Percentiles rank a stretch among this genome's conserved stretches.
Evolutionary conservation across 2,797 vertebrate species (phyloP).

Genomic region (Diplodus puntazzo): DNA sequence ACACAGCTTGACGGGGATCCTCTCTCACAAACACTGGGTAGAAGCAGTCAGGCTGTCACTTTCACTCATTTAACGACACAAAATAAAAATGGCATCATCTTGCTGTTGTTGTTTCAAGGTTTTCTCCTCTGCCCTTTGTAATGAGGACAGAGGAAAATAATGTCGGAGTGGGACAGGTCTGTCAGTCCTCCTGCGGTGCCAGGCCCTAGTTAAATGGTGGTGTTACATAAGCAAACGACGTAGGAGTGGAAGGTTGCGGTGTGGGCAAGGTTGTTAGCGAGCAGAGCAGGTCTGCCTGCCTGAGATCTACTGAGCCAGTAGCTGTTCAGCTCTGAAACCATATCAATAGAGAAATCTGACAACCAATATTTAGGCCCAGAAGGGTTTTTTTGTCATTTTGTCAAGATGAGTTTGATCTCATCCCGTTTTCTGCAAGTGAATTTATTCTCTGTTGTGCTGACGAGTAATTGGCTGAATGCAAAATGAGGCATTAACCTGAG

Average conservation of each 20-base stretch:
- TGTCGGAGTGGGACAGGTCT: constrained; percentile 22
- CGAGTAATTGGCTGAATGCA: constrained; percentile 9
- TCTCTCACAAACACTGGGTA: neutral
- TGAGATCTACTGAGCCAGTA: constrained; percentile 22
- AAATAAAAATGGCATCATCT: constrained; percentile 3
- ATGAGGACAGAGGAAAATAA: neutral
- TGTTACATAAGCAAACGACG: constrained; percentile 56
- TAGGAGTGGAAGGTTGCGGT: constrained; percentile 58
- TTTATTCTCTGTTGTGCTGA: neutral
- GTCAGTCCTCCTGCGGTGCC: constrained; percentile 31
- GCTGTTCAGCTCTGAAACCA: constrained; percentile 7
- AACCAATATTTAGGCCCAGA: constrained; percentile 6
- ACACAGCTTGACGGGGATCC: neutral
- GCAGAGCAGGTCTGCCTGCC: constrained; percentile 36
- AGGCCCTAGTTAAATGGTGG: constrained; percentile 28
- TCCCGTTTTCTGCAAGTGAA: neutral
- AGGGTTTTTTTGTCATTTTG: constrained; percentile 13
- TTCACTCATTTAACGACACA: constrained; percentile 3
- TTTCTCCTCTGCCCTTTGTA: neutral
- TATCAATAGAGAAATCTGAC: constrained; percentile 30
- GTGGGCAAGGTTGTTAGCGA: constrained; percentile 54
- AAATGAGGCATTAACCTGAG: constrained; percentile 21
- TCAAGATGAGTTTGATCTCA: neutral
- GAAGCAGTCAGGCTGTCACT: constrained; percentile 4
- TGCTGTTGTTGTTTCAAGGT: neutral